phyloP scores from a whole-genome alignment of 2,113 vertebrate species.

The Taxidea taxus region DNA sequence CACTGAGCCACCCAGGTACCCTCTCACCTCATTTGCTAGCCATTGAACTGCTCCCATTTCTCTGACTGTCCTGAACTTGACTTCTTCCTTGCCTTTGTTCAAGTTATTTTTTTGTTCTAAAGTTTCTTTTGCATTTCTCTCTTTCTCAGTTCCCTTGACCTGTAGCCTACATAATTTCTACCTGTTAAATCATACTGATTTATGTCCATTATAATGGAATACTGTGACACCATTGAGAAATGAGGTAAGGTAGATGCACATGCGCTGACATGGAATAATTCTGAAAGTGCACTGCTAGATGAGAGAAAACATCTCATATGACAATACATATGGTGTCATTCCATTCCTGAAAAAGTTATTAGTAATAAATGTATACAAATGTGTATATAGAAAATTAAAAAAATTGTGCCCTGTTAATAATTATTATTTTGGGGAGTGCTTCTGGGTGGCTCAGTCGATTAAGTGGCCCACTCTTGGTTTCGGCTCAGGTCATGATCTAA shows the following conservation, averaged over 20 bases:
- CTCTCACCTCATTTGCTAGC: not conserved
- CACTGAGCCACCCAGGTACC: too few relatives aligned
- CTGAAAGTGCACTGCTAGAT: not conserved
- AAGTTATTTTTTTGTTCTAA: not conserved
- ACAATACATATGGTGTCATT: not conserved
- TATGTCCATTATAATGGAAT: not conserved
- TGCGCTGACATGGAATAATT: not conserved
- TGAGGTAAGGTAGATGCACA: not conserved
- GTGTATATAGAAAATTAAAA: not conserved
- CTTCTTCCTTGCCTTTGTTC: not conserved
- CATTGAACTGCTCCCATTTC: not conserved
- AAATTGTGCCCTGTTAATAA: constrained; percentile 27
- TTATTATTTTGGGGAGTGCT: not conserved
- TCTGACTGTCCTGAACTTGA: not conserved
- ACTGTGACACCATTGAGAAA: not conserved
- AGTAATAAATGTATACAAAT: constrained; percentile 32
- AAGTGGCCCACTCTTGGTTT: not conserved
- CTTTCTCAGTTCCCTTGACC: not conserved
- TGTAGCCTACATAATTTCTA: not conserved
- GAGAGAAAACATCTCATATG: not conserved
- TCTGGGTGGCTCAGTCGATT: not conserved
- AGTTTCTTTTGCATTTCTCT: not conserved
- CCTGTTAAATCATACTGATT: constrained; percentile 7
- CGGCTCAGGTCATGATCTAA: not conserved
- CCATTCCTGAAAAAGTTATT: constrained; percentile 9